These are phyloP conservation scores for Mastomys natalensis DNA, from an alignment of 2,113 vertebrate genomes.

Conservation along the genomic window DNA sequence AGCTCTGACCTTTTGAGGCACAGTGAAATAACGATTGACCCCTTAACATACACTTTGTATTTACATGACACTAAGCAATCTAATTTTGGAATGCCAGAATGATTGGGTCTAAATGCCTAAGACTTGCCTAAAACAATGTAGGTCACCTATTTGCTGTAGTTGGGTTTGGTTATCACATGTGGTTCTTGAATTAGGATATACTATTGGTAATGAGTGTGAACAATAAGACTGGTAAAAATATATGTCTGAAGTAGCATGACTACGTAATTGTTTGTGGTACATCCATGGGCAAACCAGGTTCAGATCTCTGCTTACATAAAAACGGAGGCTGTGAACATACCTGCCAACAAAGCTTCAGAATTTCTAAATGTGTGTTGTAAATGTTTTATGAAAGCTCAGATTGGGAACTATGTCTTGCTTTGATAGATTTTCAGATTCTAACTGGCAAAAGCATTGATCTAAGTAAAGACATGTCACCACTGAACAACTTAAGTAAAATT, in stretches of 20 bases:
- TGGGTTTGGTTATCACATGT: slow-evolving; percentile 93
- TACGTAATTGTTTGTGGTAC: slow-evolving; percentile 91
- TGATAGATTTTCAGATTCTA: slow-evolving; percentile 53
- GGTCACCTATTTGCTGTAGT: slow-evolving; percentile 91
- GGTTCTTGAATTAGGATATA: slow-evolving; percentile 91
- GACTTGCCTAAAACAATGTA: slow-evolving; percentile 63
- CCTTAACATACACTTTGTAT: not conserved
- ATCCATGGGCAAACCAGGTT: slow-evolving; percentile 95
- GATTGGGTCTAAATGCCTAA: not conserved
- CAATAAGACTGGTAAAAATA: slow-evolving; percentile 90
- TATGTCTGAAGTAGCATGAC: slow-evolving; percentile 90
- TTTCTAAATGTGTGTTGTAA: slow-evolving; percentile 84
- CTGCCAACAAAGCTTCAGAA: slow-evolving; percentile 89
- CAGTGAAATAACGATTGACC: not conserved
- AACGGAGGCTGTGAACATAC: slow-evolving; percentile 92
- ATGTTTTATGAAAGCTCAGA: slow-evolving; percentile 82
- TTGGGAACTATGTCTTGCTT: slow-evolving; percentile 85
- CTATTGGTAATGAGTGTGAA: slow-evolving; percentile 89
- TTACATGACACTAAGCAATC: not conserved
- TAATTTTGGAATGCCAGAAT: not conserved
- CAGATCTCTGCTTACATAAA: slow-evolving; percentile 88
- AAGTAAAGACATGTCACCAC: slow-evolving; percentile 66
- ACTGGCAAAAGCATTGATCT: slow-evolving; percentile 76
- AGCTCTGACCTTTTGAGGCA: not conserved
- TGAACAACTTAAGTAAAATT: slow-evolving; percentile 62